Evolutionary conservation across 1,140 invertebrate genomes (phyloP).

Genomic region (Aphaenogaster floridana): DNA sequence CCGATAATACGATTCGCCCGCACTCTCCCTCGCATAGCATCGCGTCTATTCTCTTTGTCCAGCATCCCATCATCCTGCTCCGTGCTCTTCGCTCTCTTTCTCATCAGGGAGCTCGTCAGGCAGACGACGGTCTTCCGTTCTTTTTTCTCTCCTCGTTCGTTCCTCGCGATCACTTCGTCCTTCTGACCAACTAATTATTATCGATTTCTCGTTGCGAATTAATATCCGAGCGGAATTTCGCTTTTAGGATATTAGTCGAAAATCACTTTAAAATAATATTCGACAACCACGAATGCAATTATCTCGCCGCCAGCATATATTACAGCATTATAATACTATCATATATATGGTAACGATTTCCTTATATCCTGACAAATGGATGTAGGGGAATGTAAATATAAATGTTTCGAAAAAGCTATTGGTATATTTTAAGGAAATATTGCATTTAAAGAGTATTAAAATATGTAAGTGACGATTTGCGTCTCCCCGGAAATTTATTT

Average conservation of each 20-base stretch:
- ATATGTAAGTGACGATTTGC: not conserved
- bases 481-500: not conserved
- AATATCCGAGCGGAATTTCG: constrained; percentile 38
- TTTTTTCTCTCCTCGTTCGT: not conserved
- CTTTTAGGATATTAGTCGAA: not conserved
- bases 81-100: constrained; percentile 1
- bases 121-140: constrained; percentile 1
- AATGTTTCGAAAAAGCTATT: not conserved
- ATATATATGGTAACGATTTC: not conserved
- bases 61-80: not conserved
- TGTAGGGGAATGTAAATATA: not conserved
- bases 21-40: not conserved
- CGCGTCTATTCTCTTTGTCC: not conserved
- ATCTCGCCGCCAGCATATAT: not conserved
- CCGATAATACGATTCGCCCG: constrained; percentile 74
- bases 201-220: constrained; percentile 37
- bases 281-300: not conserved
- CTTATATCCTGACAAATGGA: not conserved
- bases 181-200: constrained; percentile 15
- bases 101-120: constrained; percentile 10
- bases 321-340: not conserved
- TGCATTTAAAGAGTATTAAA: not conserved
- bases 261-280: constrained; percentile 4
- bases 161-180: not conserved
- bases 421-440: not conserved